Base-by-base conservation (phyloP, 2,888 invertebrate genomes). In the Ametastegia equiseti region DNA sequence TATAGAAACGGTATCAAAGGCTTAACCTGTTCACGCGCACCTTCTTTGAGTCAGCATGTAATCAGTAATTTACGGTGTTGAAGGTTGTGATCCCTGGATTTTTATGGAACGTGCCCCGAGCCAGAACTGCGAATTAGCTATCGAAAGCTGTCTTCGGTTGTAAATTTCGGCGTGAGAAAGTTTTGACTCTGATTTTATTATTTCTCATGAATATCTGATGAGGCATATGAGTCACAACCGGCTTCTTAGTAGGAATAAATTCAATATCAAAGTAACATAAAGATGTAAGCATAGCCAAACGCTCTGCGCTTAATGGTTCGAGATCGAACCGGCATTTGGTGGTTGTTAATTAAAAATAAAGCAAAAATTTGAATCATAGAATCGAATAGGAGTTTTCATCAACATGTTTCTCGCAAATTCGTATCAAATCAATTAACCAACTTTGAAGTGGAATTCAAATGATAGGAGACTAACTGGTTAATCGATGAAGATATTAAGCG, bases 1-100 rank as follows among this genome's bases (percentile, higher is more conserved):
- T 36, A 54, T 33, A 13, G 13, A 27, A 75, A 75, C 54, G 75
- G 75, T 75, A 54, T 36, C 36, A 36, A 54, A 75, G 75, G 71
- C 30, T 45, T 30, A 47, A 71, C 71, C 47, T 42, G 71, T 71
- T 71, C 47, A 19, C 71, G 47, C 47, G 47, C 47, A 71, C 30
- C 71, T 71, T 47, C 30, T n/a, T n/a, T 13, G 15, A 47, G 30
- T 71, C 47, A 27, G 7, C 9, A 39, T 19, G 7, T 60, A 27
- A 30, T 60, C 60, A 30, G 23, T 15, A 19, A 36, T 67, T 67
- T 19, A n/a, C 4, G 65, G 39, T 39, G 39, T 39, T 13, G 6
- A n/a, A 67, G 65, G 39, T 39, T 27, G n/a, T 11, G 39, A n/a
- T 42, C 47, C 30, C 4, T 45, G 27, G 5, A 27, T 23, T 47